These are phyloP conservation scores for Dascillus cervinus DNA, from an alignment of 2,888 invertebrate genomes.

Conservation along the genomic window DNA sequence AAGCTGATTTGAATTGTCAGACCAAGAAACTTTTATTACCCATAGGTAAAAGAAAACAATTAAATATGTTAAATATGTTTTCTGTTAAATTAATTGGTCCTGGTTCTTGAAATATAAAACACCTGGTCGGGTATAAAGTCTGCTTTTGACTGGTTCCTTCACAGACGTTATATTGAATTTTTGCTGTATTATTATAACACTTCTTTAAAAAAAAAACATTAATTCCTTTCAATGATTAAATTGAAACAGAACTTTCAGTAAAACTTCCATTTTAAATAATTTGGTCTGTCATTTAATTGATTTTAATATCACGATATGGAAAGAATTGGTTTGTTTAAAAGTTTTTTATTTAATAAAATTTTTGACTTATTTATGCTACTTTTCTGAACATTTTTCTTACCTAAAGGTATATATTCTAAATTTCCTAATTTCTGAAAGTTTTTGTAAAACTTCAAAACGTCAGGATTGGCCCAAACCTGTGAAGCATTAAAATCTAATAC, in stretches of 20 bases:
- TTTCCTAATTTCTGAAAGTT: constrained; percentile 58
- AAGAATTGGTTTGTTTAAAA: constrained; percentile 10
- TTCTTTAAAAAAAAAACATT: not conserved
- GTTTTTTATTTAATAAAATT: constrained; percentile 4
- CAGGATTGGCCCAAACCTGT: constrained; percentile 84
- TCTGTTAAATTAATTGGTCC: no score
- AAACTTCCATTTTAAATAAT: constrained; percentile 1
- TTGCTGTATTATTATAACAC: not conserved
- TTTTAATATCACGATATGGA: constrained; percentile 8
- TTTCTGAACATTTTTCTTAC: constrained; percentile 33
- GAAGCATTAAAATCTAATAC: constrained; percentile 79
- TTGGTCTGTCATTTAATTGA: not conserved
- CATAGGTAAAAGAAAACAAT: no score
- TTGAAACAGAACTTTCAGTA: no score
- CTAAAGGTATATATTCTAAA: constrained; percentile 56
- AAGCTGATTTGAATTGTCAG: no score
- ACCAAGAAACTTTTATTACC: no score
- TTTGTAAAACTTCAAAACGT: constrained; percentile 76
- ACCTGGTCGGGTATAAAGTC: no score
- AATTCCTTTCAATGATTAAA: not conserved
- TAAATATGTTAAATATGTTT: no score
- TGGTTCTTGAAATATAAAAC: no score
- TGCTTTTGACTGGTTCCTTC: no score
- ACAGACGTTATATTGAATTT: no score
- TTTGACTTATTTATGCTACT: constrained; percentile 10